phyloP scores from a whole-genome alignment of 2,113 vertebrate species.

The Barbus barbus region DNA sequence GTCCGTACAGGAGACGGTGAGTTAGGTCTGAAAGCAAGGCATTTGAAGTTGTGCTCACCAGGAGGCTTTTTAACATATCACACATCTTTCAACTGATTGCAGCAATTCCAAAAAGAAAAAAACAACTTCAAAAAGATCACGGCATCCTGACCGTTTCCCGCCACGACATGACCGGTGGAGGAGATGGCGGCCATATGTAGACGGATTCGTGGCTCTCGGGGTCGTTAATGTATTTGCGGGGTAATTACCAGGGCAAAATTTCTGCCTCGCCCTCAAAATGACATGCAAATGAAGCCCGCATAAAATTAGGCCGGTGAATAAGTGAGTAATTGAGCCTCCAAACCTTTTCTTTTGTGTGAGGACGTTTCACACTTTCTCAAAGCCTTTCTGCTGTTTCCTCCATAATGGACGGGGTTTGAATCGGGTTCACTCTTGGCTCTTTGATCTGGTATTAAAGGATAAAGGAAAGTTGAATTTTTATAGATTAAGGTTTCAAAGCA shows the following conservation, averaged over 20 bases:
- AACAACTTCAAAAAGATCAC: neutral
- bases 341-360: conserved; percentile 56
- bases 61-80: conserved; percentile 37
- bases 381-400: conserved; percentile 68
- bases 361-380: conserved; percentile 70
- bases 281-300: conserved; percentile 72
- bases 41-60: conserved; percentile 47
- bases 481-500: conserved; percentile 77
- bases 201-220: conserved; percentile 18
- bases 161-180: neutral
- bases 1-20: conserved; percentile 40
- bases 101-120: neutral
- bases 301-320: conserved; percentile 72
- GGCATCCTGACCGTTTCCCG: neutral
- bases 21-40: neutral
- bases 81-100: conserved; percentile 21
- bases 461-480: conserved; percentile 69
- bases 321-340: conserved; percentile 71
- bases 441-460: conserved; percentile 70
- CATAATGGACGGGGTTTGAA: conserved; percentile 64
- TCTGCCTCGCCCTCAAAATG: conserved; percentile 58
- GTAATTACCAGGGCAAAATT: conserved; percentile 54
- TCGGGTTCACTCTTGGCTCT: conserved; percentile 67
- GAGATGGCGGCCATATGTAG: neutral
- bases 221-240: conserved; percentile 51